Evolutionary conservation across 1,140 invertebrate species (phyloP), one percentile per base, ranked within the genome.

Genomic region (Drosophila leontia): DNA sequence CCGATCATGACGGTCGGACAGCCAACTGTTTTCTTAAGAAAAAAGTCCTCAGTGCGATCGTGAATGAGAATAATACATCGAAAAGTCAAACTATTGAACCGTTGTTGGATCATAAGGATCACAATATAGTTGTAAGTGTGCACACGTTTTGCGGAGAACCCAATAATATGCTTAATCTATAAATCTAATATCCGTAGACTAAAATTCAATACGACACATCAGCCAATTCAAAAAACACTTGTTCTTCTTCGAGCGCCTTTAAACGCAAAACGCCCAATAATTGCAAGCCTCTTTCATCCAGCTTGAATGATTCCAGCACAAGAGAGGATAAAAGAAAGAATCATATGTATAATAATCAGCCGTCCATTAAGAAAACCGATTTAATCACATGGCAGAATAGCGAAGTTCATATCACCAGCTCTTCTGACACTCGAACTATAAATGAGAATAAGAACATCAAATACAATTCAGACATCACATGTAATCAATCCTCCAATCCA

Each of bases 31-130:
- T 78, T 63, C 42, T 47, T 50, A 74, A 87, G 60, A 59, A 48
- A 39, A 69, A 65, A 45, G 72, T 62, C 61, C 94, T 55, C 94
- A 94, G 80, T 94, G 93, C 77, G 59, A 71, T 64, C 75, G 80
- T 68, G 59, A 75, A 87, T 75, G 86, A 88, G 39, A 90, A 51
- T 71, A 92, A 51, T 69, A 92, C 75, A 71, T 79, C 75, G 50
- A 80, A 82, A 72, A 78, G 81, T 75, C 84, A 87, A 55, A 78
- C 76, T 70, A 75, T 71, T 59, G 64, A 57, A 53, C 58, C 76
- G 35, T 44, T 78, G 58, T 58, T 78, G 64, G 80, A 83, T 63
- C 77, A 67, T 63, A 77, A 80, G 75, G 78, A 82, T 39, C 53
- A 56, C 19, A 56, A 56, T 68, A 88, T 77, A 75, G 63, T 74